Base-by-base conservation (phyloP, 2,113 vertebrate genomes). In the Calyptommatus sinebrachiatus region DNA sequence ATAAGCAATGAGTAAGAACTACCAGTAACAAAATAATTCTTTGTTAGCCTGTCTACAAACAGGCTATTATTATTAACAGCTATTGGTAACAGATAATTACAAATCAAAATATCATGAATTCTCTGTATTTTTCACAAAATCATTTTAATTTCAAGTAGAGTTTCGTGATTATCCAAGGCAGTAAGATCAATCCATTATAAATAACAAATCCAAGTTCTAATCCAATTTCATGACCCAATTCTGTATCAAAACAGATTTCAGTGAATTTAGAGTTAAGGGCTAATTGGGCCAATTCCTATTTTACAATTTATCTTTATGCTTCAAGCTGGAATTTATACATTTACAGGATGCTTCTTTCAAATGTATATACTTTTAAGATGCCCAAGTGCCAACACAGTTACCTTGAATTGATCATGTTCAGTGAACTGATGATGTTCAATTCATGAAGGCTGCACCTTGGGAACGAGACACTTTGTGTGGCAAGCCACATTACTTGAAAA, bases 261-360 rank as follows among this genome's bases (percentile, higher is more conserved):
- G n/a, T 77, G 20, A n/a, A 68, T 48, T 53, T 84, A 61, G 50
- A n/a, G 31, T 50, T 61, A 22, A 72, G n/a, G 68, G 62, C 73
- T 76, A 80, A 77, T 60, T 57, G 50, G 68, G 66, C 81, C 50
- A 78, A 50, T 31, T 63, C 28, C 57, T 70, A 29, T 53, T 80
- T 61, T 79, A 50, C 45, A 71, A 78, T 26, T 71, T 76, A 81
- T 70, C 29, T 77, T 76, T 71, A 78, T 73, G 62, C 31, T 77
- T 41, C 63, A 78, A 76, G 79, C 73, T 70, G 73, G 72, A 81
- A 76, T 74, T 31, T 78, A 68, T 68, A 83, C 28, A 78, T 73
- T 73, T 60, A 68, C 73, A 48, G 8, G 65, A 26, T 31, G 46
- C 21, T 81, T 0, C 1, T 73, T 77, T 16, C 61, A 7, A 20